Base-by-base conservation (phyloP, 64 coral and sea anemone genomes). In the Platygyra sinensis region DNA sequence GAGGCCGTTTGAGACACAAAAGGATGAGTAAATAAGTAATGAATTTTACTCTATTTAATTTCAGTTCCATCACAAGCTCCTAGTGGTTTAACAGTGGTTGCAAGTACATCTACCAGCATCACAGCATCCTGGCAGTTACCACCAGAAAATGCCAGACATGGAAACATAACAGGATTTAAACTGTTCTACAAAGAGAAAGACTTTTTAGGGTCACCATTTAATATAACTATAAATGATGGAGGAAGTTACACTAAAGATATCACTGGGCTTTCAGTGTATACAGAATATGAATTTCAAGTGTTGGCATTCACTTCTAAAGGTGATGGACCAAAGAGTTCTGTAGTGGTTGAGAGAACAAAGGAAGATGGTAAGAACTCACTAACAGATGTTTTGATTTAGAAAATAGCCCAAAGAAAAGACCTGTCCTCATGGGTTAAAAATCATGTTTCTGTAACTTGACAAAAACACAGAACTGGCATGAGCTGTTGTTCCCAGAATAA, bases 251-350 rank as follows among this genome's bases (percentile, higher is more conserved):
- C 8, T 64, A 14, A 25, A 51, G 25, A 52, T 14, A 24, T 85
- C 4, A 85, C 63, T 50, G 20, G 24, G 10, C 36, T 85, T 17
- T 63, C 2, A 0, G 52, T 30, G 46, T 69, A 29, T 38, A 85
- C 81, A 19, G 63, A 85, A 67, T 85, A 85, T 85, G 81, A 85
- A 52, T 85, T 85, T 85, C 62, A 85, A 49, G 42, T 85, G 22
- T 71, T 85, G 63, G 62, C 81, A 6, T 85, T 85, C n/a, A 25
- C 62, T 16, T 16, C 63, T 38, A 3, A n/a, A 1, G 81, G 81
- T 9, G 46, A 85, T 71, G 81, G 81, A 85, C 81, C 81, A 39
- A 10, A 20, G 14, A 85, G 62, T 38, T 12, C 81, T 4, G 81
- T 28, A 5, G 13, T n/a, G 14, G 33, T 16, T 49, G 61, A 67